Base-by-base conservation (phyloP, 2,113 vertebrate species). In the Danionella cerebrum region DNA sequence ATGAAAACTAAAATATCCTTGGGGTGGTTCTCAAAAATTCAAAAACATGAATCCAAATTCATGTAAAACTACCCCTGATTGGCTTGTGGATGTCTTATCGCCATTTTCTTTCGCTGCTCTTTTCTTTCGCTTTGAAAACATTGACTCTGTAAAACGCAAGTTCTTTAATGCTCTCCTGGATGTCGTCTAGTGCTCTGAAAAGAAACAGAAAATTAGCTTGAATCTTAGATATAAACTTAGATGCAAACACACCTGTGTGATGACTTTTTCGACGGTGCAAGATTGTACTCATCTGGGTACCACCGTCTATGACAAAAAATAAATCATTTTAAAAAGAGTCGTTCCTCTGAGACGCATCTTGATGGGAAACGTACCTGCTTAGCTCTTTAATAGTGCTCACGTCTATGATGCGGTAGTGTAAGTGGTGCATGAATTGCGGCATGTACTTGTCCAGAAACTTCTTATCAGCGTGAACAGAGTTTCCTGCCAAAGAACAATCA, bases 331-430 rank as follows among this genome's bases (percentile, higher is more conserved):
- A 31, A 31, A 31, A 31, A 31, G 7, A 47, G n/a, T n/a, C n/a
- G n/a, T n/a, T n/a, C n/a, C n/a, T n/a, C n/a, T n/a, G n/a, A n/a
- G n/a, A n/a, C n/a, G n/a, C n/a, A n/a, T n/a, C 11, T 8, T 13
- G 6, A 27, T 31, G 4, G 14, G 38, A 8, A 57, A 16, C 72
- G 81, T 31, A 89, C 96, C 94, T 96, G 92, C 94, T 94, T 2
- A 99, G 89, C 31, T 99, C 96, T 80, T 99, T 99, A 78, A 99
- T 86, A 8, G 94, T 99, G 91, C 96, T 99, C 73, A 99, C 96
- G 2, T 99, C 96, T 6, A 99, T 82, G 80, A 99, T 98, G 68
- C 88, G 83, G 76, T 90, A 90, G 78, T 90, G 87, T 11, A 90
- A 84, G 54, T 90, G 88, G 53, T 70, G 65, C 85, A 96, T 97